These are phyloP conservation scores for Caradrina clavipalpis DNA, from an alignment of 2,888 invertebrate genomes.

Conservation along the genomic window DNA sequence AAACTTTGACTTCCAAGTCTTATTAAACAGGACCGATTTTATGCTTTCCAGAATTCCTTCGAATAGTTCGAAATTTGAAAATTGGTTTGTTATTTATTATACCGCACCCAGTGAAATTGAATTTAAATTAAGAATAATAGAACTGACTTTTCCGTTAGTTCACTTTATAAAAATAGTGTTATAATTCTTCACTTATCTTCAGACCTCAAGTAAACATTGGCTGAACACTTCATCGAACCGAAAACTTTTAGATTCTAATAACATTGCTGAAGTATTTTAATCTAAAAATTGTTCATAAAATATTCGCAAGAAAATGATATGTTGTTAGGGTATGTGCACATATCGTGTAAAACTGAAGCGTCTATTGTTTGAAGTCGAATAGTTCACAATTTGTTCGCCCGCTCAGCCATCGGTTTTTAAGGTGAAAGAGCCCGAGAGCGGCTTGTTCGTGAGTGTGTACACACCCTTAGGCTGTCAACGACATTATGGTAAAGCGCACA, in stretches of 20 bases:
- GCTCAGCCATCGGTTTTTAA: neutral
- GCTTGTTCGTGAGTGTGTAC: conserved; percentile 25
- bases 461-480: conserved; percentile 37
- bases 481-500: conserved; percentile 77
- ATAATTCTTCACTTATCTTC: conserved; percentile 9
- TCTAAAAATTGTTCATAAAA: conserved; percentile 59
- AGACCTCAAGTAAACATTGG: conserved; percentile 28
- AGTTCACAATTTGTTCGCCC: neutral
- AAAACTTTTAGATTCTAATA: conserved; percentile 17
- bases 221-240: conserved; percentile 8
- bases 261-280: conserved; percentile 33
- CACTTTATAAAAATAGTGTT: conserved; percentile 2
- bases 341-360: neutral
- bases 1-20: conserved; percentile 70
- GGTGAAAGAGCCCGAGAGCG: neutral
- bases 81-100: conserved; percentile 27
- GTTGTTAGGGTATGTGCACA: conserved; percentile 65
- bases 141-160: conserved; percentile 8
- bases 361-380: neutral
- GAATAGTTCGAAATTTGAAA: conserved; percentile 51
- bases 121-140: conserved; percentile 26
- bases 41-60: conserved; percentile 62
- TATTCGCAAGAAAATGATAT: conserved; percentile 66
- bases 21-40: conserved; percentile 69
- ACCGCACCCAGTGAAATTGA: conserved; percentile 13